phyloP scores from a whole-genome alignment of 1,140 invertebrate species.

The Stenopsyche tienmushanensis region DNA sequence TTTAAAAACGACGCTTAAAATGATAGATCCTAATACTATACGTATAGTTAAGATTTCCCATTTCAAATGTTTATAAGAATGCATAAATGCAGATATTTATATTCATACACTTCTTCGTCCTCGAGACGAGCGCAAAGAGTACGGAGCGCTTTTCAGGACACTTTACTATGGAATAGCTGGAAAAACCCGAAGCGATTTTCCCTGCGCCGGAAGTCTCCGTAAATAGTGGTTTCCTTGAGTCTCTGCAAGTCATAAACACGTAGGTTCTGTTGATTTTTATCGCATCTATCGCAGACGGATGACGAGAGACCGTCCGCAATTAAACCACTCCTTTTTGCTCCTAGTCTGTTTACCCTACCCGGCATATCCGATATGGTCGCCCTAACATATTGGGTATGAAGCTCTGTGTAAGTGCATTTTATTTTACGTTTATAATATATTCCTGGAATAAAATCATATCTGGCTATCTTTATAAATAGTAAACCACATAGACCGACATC shows the following conservation, averaged over 20 bases:
- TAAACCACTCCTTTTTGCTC: constrained; percentile 3
- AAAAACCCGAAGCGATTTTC: neutral
- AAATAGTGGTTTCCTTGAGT: neutral
- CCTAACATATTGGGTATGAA: no score
- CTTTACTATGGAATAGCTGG: no score
- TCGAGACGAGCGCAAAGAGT: no score
- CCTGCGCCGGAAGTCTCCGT: neutral
- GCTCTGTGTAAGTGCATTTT: neutral
- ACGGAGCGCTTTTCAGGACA: no score
- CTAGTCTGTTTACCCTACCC: neutral
- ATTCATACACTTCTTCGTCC: no score
- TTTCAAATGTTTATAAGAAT: no score
- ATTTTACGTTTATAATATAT: neutral
- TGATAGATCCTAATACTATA: no score
- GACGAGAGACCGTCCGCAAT: constrained; percentile 1
- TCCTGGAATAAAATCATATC: neutral
- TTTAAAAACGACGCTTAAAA: no score
- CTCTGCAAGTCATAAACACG: constrained; percentile 9
- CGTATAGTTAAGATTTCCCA: no score
- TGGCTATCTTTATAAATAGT: no score
- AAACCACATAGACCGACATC: constrained; percentile 6
- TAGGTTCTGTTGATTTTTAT: constrained; percentile 25
- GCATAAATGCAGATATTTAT: no score
- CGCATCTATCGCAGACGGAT: constrained; percentile 17
- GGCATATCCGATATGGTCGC: neutral